Base-by-base conservation (phyloP, 2,797 vertebrate species). In the Lagocephalus sceleratus region DNA sequence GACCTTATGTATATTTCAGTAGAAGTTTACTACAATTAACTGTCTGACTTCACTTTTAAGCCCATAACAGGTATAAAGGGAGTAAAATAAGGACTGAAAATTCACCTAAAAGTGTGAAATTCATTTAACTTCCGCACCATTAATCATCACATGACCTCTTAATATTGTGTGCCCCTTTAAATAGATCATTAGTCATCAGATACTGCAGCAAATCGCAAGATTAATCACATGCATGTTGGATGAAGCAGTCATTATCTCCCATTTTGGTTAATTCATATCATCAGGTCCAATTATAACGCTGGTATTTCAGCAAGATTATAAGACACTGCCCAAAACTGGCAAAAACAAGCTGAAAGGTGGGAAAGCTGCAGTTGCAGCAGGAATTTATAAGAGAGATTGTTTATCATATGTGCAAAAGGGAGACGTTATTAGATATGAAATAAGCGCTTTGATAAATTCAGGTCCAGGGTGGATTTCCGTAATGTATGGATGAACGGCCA, bases 391-490 rank as follows among this genome's bases (percentile, higher is more conserved):
- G 17, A 17, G 3, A 42, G 41, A 9, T 44, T 19, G 42, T 19
- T 44, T 20, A 20, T 44, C 42, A 20, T 44, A 11, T 14, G 17
- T 42, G 7, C n/a, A 17, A 44, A 17, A 44, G 12, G 4, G 32
- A 29, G 26, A 29, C 11, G 8, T 29, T 29, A 29, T 29, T 29
- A 29, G 26, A 29, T 25, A 25, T 29, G 42, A 19, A 19, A 19
- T 44, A 8, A 44, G 17, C 6, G 51, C 23, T 54, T 32, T 47
- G 12, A 47, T 55, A 25, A 47, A 20, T 47, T 17, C 45, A 46
- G 26, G 9, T 49, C 17, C 20, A 20, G 7, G 20, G 48, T 20
- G 58, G 16, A 20, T 32, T 5, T 12, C 19, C 16, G 2, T 11
- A 19, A 25, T 20, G 22, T 2, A 21, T 44, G 26, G 20, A 25